Base-by-base conservation (phyloP, 2,888 invertebrate genomes). In the Calephelis perditalis region DNA sequence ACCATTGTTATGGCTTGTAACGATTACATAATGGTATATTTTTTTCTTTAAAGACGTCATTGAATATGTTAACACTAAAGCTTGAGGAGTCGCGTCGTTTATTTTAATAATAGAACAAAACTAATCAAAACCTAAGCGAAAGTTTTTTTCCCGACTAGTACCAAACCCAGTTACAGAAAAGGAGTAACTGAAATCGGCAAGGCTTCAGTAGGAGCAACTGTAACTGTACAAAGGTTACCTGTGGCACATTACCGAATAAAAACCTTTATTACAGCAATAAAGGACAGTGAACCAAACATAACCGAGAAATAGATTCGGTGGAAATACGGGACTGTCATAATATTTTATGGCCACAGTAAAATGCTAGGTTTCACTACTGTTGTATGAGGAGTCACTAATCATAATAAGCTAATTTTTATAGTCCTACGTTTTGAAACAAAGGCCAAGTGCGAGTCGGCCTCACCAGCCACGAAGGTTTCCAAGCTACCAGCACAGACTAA, bases 281-380 rank as follows among this genome's bases (percentile, higher is more conserved):
- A 69, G 70, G 63, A 65, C 65, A 68, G 66, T 75, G 72, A 74
- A 74, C 67, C 67, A 70, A 71, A 69, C 67, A 66, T 71, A 71
- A 73, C 70, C 72, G 66, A 72, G 70, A 61, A 63, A 67, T 69
- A 71, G 67, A 68, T 70, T 69, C 61, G 66, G 68, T 66, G 66
- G 70, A 68, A 74, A 76, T 76, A 73, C 68, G 68, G 70, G 70
- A 71, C 67, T 63, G 73, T 68, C 67, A 65, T 71, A 68, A 65
- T 63, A 65, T 70, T 71, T 79, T 79, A 79, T 74, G 65, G 67
- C 68, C 9, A 66, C 68, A 59, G 74, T 79, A 78, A 79, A 78
- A 75, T 49, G 49, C 64, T 63, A 56, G 60, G 63, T 68, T 63
- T 62, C 62, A 61, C 62, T 62, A 60, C 65, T 63, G 61, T 61